Percentiles rank a stretch among this genome's conserved stretches.
Conservation (phyloP, 2,113 vertebrate genomes). For the Grammomys surdaster region DNA sequence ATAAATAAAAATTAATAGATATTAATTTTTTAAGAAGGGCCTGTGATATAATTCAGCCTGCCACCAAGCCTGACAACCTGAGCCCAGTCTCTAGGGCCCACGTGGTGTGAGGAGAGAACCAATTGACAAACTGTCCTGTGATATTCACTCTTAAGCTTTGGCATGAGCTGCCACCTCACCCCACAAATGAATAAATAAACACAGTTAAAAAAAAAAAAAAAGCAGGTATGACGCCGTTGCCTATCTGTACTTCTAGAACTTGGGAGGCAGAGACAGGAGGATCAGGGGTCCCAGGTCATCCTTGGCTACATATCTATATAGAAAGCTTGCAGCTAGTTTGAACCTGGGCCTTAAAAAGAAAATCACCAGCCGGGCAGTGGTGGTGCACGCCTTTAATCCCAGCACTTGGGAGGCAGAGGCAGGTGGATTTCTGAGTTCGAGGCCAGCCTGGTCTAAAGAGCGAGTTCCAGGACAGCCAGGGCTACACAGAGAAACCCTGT, state of each 20-base stretch:
- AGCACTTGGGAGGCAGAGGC: too few relatives aligned
- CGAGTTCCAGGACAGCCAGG: neutral
- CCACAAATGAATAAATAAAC: neutral
- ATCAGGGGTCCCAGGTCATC: neutral
- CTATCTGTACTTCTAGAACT: neutral
- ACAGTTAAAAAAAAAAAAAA: too few relatives aligned
- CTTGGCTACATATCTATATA: too few relatives aligned
- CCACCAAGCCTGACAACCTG: neutral
- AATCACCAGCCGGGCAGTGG: too few relatives aligned
- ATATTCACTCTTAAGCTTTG: neutral
- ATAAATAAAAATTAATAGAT: neutral
- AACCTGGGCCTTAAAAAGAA: neutral
- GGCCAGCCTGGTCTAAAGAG: too few relatives aligned
- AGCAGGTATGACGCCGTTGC: neutral
- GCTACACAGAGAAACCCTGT: neutral
- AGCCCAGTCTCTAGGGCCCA: neutral
- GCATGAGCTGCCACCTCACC: neutral
- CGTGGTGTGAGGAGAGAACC: neutral
- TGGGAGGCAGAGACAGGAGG: neutral
- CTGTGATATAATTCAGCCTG: neutral
- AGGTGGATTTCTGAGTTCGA: too few relatives aligned
- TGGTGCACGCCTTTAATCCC: neutral
- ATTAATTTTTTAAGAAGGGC: neutral
- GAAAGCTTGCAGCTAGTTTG: too few relatives aligned
- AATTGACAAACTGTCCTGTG: neutral